Percentiles rank a stretch among this genome's conserved stretches.
Evolutionary conservation across 2,797 vertebrate genomes (phyloP).

Genomic region (Poecile montanus): DNA sequence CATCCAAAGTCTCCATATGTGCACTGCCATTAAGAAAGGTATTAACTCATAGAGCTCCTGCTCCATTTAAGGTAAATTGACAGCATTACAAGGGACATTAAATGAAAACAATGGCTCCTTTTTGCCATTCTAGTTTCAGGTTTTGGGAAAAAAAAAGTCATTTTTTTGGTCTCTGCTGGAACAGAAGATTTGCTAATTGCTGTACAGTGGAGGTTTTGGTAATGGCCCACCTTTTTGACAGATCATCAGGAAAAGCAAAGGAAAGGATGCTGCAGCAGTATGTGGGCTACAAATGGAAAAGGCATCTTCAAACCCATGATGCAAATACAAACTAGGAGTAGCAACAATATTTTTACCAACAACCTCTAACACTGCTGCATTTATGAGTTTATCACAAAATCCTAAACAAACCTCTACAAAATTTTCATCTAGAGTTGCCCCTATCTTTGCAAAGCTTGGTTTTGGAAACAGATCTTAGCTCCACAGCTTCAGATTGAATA

Average conservation of each 20-base stretch:
- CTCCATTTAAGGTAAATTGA: neutral
- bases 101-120: neutral
- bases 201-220: neutral
- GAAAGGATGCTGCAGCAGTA: neutral
- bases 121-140: neutral
- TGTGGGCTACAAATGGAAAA: constrained; percentile 30
- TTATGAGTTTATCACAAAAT: neutral
- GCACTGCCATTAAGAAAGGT: neutral
- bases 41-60: constrained; percentile 1
- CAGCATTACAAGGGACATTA: neutral
- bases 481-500: neutral
- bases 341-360: constrained; percentile 11
- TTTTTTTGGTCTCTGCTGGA: constrained; percentile 17
- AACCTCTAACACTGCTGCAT: neutral
- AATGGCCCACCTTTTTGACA: neutral
- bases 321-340: constrained; percentile 23
- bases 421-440: neutral
- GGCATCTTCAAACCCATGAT: neutral
- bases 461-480: neutral
- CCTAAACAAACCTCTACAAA: neutral
- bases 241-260: constrained; percentile 30
- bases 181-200: constrained; percentile 18
- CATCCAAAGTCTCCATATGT: constrained; percentile 20
- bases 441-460: neutral
- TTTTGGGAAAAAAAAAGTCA: neutral